Evolutionary conservation across 2,888 invertebrate species (phyloP).

Genomic region (Celastrina argiolus): DNA sequence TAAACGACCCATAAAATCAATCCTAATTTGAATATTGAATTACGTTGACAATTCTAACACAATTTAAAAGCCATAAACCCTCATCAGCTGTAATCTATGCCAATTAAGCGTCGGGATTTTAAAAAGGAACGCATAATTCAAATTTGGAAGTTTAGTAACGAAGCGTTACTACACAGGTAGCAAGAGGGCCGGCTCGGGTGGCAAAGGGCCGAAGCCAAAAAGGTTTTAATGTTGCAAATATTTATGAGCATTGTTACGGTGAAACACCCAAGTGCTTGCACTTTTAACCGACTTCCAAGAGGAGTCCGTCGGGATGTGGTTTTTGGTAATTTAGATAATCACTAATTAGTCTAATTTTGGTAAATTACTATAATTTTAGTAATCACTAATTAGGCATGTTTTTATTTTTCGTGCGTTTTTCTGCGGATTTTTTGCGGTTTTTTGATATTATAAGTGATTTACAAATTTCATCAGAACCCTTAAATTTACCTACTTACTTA

Average conservation of each 20-base stretch:
- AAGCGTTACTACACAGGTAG: slow-evolving; percentile 56
- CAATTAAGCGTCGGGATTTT: slow-evolving; percentile 30
- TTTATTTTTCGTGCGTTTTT: too few species aligned
- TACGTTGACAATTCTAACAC: slow-evolving; percentile 7
- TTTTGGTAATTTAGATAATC: too few species aligned
- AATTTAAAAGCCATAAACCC: slow-evolving; percentile 21
- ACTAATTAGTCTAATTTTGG: too few species aligned
- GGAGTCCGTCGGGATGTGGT: too few species aligned
- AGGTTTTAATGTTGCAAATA: slow-evolving; percentile 17
- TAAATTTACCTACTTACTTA: too few species aligned
- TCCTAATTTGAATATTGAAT: slow-evolving; percentile 1
- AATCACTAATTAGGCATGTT: too few species aligned
- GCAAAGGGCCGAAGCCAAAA: slow-evolving; percentile 42
- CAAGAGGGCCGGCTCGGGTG: slow-evolving; percentile 41
- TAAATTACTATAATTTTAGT: too few species aligned
- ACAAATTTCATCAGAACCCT: too few species aligned
- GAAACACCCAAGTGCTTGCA: background rate
- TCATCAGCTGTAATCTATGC: slow-evolving; percentile 15
- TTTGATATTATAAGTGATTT: too few species aligned
- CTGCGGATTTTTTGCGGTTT: too few species aligned
- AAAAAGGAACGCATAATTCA: slow-evolving; percentile 51
- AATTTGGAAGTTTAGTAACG: slow-evolving; percentile 67
- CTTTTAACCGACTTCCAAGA: too few species aligned
- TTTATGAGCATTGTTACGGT: background rate
- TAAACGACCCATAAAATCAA: background rate